Conservation (phyloP, 2,888 invertebrate species). For the Tiliacea citrago region DNA sequence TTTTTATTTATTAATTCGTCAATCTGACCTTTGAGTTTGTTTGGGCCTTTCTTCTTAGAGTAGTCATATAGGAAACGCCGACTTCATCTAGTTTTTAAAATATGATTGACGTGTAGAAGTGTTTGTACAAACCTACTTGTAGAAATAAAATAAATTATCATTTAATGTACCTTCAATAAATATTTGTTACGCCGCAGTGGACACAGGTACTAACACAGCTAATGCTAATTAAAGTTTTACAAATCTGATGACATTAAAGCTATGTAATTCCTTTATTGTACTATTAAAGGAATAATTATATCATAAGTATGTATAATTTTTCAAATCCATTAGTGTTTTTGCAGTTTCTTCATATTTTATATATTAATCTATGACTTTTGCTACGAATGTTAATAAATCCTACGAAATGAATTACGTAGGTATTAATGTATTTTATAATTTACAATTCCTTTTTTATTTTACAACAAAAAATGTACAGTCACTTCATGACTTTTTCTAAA, state of each 20-base stretch:
- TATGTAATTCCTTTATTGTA: conserved; percentile 79
- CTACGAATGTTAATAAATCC: conserved; percentile 76
- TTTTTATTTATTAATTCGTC: background rate
- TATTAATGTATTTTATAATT: conserved; percentile 68
- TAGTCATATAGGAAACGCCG: no score
- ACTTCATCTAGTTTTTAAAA: no score
- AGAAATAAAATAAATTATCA: no score
- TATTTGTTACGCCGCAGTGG: conserved; percentile 46
- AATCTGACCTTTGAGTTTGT: background rate
- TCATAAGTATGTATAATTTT: conserved; percentile 76
- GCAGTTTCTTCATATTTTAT: conserved; percentile 82
- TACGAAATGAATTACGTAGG: conserved; percentile 73
- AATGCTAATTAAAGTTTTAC: conserved; percentile 63
- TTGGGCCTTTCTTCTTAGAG: no score
- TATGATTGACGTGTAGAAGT: no score
- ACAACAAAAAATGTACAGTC: conserved; percentile 70
- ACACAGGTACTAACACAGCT: conserved; percentile 47
- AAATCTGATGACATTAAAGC: conserved; percentile 74
- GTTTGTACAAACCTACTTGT: no score
- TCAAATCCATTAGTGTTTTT: conserved; percentile 89
- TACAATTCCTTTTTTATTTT: conserved; percentile 78
- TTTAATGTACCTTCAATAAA: background rate
- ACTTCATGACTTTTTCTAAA: conserved; percentile 53
- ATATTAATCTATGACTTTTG: conserved; percentile 74
- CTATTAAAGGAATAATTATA: conserved; percentile 73